phyloP scores from a whole-genome alignment of 2,113 vertebrate species.

The Recurvirostra avosetta region DNA sequence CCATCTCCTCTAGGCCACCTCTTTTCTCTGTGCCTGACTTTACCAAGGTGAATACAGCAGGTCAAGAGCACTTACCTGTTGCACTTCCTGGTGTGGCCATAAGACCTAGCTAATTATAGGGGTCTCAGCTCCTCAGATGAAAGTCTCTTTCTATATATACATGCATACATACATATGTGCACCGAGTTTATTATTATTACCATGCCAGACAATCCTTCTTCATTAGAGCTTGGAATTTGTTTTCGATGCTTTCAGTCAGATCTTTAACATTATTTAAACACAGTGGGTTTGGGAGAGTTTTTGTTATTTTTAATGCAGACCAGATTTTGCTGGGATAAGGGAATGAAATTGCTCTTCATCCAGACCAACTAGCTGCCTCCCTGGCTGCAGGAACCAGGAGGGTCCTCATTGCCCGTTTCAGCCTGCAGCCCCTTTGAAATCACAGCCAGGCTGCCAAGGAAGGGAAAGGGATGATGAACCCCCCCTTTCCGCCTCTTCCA shows the following conservation, averaged over 20 bases:
- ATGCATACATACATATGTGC: not conserved
- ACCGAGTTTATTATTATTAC: conserved; percentile 34
- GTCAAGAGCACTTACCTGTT: not conserved
- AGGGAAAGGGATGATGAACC: too few species aligned
- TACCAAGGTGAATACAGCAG: not conserved
- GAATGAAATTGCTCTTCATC: not conserved
- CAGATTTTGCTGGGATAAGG: conserved; percentile 46
- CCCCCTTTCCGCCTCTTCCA: not conserved
- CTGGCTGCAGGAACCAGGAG: not conserved
- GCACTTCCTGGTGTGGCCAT: fast-evolving
- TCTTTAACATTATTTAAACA: conserved; percentile 56
- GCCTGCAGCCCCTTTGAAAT: not conserved
- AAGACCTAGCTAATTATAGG: not conserved
- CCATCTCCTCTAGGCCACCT: not conserved
- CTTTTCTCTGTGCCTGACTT: not conserved
- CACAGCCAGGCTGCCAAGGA: not conserved
- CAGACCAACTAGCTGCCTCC: not conserved
- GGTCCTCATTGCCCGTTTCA: not conserved
- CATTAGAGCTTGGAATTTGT: conserved; percentile 55
- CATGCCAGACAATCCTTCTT: conserved; percentile 57
- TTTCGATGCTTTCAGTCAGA: conserved; percentile 40
- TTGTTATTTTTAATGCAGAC: conserved; percentile 55
- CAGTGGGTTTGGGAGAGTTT: conserved; percentile 17
- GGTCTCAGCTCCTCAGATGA: not conserved
- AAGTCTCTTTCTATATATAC: not conserved